Conservation (phyloP, 2,888 invertebrate genomes). For the Eustalomyia histrio region DNA sequence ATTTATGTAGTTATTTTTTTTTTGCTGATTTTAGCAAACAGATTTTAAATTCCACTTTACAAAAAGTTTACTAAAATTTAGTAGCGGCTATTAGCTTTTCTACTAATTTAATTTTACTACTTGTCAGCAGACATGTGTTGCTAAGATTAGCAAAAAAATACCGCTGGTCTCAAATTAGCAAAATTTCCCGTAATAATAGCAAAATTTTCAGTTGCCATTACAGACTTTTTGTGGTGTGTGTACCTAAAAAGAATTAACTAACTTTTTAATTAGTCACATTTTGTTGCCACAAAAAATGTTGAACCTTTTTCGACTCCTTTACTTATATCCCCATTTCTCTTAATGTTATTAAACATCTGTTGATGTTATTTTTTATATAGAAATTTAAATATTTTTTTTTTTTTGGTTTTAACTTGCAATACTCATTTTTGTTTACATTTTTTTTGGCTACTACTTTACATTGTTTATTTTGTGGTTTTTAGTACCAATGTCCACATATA, state of each 20-base stretch:
- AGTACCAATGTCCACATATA: constrained; percentile 9
- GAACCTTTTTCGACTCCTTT: background rate
- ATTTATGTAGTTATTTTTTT: too few relatives aligned
- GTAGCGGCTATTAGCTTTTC: too few relatives aligned
- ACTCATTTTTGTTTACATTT: background rate
- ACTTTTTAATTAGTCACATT: constrained; percentile 36
- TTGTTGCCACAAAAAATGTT: constrained; percentile 13
- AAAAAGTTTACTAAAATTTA: too few relatives aligned
- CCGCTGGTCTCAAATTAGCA: too few relatives aligned
- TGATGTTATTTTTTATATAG: background rate
- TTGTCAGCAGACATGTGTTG: too few relatives aligned
- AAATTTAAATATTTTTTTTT: background rate
- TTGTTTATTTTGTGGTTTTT: constrained; percentile 46
- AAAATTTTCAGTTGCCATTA: too few relatives aligned
- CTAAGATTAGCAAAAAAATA: too few relatives aligned
- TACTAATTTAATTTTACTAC: too few relatives aligned
- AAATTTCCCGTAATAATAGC: too few relatives aligned
- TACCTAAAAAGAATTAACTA: background rate
- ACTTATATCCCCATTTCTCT: background rate
- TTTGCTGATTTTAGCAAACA: too few relatives aligned
- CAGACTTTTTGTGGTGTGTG: too few relatives aligned
- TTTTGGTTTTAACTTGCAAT: background rate
- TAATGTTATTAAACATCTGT: constrained; percentile 24
- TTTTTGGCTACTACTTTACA: constrained; percentile 20
- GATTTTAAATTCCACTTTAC: too few relatives aligned